A percentile compares a stretch with the other conserved stretches of the same genome.
Evolutionary conservation across 2,888 invertebrate genomes (phyloP).

Genomic region (Drosophila cracens): DNA sequence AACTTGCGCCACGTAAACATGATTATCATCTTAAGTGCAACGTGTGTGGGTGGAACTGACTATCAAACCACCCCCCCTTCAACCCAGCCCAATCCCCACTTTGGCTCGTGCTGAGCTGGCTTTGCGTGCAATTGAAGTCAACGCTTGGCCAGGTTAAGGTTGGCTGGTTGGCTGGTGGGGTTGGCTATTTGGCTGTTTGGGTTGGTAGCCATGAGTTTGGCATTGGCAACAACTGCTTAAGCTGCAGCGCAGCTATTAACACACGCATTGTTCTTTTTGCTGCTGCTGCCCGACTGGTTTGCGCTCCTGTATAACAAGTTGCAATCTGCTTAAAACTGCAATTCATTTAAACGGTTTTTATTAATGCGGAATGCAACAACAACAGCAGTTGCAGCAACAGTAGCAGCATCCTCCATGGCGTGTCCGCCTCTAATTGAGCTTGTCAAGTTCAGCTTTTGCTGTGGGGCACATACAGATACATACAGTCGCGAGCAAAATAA

Average conservation of each 20-base stretch:
- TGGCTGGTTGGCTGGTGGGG: slow-evolving; percentile 10
- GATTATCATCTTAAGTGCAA: slow-evolving; percentile 81
- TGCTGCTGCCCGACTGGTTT: slow-evolving; percentile 17
- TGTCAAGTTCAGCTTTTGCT: slow-evolving; percentile 69
- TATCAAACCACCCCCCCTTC: background rate
- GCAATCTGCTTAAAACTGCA: slow-evolving; percentile 78
- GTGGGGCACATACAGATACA: slow-evolving; percentile 27
- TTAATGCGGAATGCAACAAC: slow-evolving; percentile 40
- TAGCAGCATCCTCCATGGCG: slow-evolving; percentile 16
- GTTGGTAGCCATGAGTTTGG: slow-evolving; percentile 32
- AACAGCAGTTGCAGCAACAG: background rate
- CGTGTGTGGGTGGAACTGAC: slow-evolving; percentile 47
- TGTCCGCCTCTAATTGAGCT: slow-evolving; percentile 70
- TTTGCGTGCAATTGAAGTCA: slow-evolving; percentile 74
- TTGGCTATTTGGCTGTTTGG: background rate
- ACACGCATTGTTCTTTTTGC: slow-evolving; percentile 32
- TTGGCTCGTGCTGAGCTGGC: slow-evolving; percentile 16
- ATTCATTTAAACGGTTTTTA: slow-evolving; percentile 72
- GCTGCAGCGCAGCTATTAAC: slow-evolving; percentile 56
- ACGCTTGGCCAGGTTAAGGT: slow-evolving; percentile 29
- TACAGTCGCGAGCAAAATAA: background rate
- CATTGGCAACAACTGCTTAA: slow-evolving; percentile 46
- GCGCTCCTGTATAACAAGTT: slow-evolving; percentile 64
- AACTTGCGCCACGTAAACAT: slow-evolving; percentile 81
- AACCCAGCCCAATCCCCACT: background rate